Evolutionary conservation across 2,888 invertebrate species (phyloP), one percentile per base, ranked within the genome.

Genomic region (Drosophila atripex): DNA sequence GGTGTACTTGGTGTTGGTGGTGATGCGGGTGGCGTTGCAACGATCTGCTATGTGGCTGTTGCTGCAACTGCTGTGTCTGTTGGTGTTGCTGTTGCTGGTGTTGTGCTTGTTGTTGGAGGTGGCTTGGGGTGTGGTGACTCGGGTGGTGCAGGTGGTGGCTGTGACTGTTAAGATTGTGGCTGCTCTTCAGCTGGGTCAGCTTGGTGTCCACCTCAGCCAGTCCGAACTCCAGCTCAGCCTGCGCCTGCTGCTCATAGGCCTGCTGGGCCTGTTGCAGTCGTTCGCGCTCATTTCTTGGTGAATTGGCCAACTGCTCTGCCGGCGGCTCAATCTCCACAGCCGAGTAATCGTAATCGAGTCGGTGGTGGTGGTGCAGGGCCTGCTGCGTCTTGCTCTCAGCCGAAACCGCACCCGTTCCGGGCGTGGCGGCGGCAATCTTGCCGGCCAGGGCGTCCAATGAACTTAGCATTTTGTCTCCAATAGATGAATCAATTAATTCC

Each of bases 381-480:
- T 73, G 80, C 28, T 75, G 75, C 50, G 87, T 70, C 70, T 85
- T 77, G 73, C 77, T 80, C 56, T 88, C 90, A 87, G 89, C 88
- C 85, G 69, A 71, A 79, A 73, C 77, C 50, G 82, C 82, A 7
- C 88, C 82, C 92, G 93, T 94, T 93, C 95, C 95, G 90, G 97
- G 96, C 58, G 88, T 83, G 68, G 82, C 84, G 92, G 87, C 87
- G 69, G 97, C 96, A 92, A 97, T 95, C 93, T 97, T 97, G 91
- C 96, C 96, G 93, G 97, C 97, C 93, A 97, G 94, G 92, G 95
- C 95, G 93, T 96, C 96, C 92, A 97, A 93, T 88, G 96, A 95
- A 92, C 96, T 95, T 92, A 97, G 94, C 97, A 97, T 97, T 88
- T 55, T 23, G 1, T 14, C 16, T 9, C 28, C 16, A 41, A 41